Conservation (phyloP, 2,113 vertebrate genomes). For the Etheostoma cragini region DNA sequence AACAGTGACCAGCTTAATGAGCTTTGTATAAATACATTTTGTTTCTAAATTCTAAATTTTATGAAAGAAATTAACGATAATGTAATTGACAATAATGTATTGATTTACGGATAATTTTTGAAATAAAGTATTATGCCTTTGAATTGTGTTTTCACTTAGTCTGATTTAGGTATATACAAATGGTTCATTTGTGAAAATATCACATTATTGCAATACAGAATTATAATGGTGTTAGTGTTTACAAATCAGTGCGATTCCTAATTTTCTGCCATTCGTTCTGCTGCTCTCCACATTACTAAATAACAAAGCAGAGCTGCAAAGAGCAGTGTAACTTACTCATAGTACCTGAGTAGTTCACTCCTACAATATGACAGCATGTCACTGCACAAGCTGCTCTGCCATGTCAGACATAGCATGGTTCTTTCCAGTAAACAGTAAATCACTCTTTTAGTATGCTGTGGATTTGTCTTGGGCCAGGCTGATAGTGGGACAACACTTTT, state of each 20-base stretch:
- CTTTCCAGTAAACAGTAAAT: constrained; percentile 1
- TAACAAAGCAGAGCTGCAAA: background rate
- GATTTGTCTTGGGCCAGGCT: background rate
- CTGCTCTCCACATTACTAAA: background rate
- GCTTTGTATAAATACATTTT: constrained; percentile 39
- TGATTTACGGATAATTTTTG: constrained; percentile 48
- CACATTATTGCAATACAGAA: background rate
- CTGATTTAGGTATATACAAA: constrained; percentile 1
- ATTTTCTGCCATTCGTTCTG: background rate
- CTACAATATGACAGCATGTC: constrained; percentile 10
- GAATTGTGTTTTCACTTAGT: constrained; percentile 30
- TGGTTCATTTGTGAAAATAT: background rate
- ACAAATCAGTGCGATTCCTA: background rate
- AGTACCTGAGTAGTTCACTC: constrained; percentile 1
- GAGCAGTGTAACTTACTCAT: constrained; percentile 9
- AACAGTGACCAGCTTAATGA: background rate
- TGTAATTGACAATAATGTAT: constrained; percentile 11
- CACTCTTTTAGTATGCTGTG: background rate
- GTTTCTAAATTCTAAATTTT: constrained; percentile 43
- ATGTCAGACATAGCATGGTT: constrained; percentile 12
- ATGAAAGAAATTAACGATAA: background rate
- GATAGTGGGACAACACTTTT: background rate
- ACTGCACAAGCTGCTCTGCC: constrained; percentile 6
- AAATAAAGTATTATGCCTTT: constrained; percentile 81
- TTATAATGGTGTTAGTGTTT: background rate